These are phyloP conservation scores for Prionace glauca DNA, from an alignment of 2,797 vertebrate species.

Conservation along the genomic window DNA sequence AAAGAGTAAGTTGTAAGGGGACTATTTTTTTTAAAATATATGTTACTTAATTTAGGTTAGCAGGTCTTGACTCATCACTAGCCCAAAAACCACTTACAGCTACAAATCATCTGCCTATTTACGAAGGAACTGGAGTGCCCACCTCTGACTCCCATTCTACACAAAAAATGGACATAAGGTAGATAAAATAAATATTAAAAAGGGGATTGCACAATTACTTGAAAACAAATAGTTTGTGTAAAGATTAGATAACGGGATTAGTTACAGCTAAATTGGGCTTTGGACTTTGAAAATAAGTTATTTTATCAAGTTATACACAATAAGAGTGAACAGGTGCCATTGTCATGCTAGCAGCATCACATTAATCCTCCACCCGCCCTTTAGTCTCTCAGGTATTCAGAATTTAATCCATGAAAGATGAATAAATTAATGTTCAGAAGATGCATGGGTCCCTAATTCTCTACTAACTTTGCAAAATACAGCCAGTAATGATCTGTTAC, in stretches of 20 bases:
- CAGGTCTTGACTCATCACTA: no score
- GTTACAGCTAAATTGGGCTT: neutral
- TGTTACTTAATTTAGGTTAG: neutral
- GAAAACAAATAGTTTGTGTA: neutral
- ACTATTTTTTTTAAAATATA: neutral
- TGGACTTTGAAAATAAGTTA: neutral
- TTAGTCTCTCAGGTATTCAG: neutral
- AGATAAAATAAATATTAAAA: neutral
- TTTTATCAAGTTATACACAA: neutral
- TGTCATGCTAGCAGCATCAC: neutral
- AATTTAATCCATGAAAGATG: neutral
- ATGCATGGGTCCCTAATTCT: neutral
- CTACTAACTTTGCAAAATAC: neutral
- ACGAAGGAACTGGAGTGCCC: neutral
- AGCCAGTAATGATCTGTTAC: neutral
- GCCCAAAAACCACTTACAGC: no score
- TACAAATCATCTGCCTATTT: neutral
- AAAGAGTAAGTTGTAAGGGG: no score
- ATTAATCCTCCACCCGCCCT: neutral
- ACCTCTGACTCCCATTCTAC: neutral
- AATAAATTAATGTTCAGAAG: neutral
- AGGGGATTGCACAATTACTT: neutral
- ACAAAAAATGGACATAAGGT: neutral
- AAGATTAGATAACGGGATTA: neutral
- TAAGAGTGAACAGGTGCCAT: neutral